These are phyloP conservation scores for Reinhardtius hippoglossoides DNA, from an alignment of 2,113 vertebrate genomes.

Conservation along the genomic window DNA sequence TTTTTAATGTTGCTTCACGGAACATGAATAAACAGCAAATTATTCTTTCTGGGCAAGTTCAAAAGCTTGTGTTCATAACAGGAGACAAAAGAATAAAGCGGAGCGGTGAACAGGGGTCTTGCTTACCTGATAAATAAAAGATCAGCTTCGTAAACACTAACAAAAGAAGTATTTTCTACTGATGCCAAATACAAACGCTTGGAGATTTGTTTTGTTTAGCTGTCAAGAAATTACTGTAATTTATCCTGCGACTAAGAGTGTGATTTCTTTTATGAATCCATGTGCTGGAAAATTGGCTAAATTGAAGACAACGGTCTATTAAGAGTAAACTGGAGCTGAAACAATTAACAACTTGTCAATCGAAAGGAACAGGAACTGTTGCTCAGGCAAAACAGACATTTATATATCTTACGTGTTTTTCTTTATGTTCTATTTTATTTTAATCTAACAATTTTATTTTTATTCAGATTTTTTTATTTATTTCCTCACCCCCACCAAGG, in stretches of 20 bases:
- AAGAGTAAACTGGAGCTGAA: background rate
- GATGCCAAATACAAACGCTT: conserved; percentile 15
- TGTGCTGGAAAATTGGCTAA: conserved; percentile 2
- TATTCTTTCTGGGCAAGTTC: conserved; percentile 31
- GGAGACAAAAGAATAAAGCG: conserved; percentile 30
- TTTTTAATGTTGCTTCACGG: conserved; percentile 27
- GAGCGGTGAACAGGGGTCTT: conserved; percentile 12
- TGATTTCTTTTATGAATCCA: background rate
- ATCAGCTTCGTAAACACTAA: conserved; percentile 38
- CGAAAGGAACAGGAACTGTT: background rate
- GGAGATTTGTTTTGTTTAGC: conserved; percentile 29
- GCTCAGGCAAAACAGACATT: background rate
- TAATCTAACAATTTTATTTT: too few species aligned
- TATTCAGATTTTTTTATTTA: too few species aligned
- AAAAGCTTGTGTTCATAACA: conserved; percentile 38
- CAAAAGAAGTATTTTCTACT: conserved; percentile 25
- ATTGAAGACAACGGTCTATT: conserved; percentile 2
- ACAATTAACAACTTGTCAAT: background rate
- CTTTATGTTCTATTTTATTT: too few species aligned
- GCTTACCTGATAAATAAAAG: conserved; percentile 55
- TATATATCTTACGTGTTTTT: background rate
- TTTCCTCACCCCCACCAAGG: too few species aligned
- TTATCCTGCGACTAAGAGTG: conserved; percentile 1
- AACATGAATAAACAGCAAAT: conserved; percentile 55
- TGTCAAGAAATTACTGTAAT: background rate